These are phyloP conservation scores for Lasioglossum calceatum DNA, from an alignment of 2,888 invertebrate genomes.

Conservation along the genomic window DNA sequence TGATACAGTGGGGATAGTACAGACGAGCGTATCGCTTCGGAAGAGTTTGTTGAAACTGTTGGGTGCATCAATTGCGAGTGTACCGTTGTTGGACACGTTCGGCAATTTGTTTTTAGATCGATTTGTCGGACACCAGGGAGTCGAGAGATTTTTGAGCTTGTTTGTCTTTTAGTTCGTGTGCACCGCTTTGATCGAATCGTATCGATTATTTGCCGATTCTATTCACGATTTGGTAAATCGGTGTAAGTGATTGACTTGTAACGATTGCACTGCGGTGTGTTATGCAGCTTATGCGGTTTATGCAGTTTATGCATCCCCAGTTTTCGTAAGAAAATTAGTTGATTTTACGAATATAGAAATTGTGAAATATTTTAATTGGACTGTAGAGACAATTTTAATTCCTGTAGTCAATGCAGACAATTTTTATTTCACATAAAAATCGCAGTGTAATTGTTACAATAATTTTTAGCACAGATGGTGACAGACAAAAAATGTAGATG, in stretches of 20 bases:
- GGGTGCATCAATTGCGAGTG: not conserved
- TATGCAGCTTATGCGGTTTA: not conserved
- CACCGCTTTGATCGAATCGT: not conserved
- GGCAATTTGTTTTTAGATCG: not conserved
- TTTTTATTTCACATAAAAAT: too few relatives aligned
- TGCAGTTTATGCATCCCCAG: not conserved
- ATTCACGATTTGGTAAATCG: not conserved
- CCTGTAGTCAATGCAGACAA: too few relatives aligned
- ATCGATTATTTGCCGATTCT: not conserved
- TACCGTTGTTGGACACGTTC: not conserved
- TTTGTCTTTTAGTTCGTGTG: not conserved
- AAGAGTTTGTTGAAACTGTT: not conserved
- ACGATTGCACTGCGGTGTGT: not conserved
- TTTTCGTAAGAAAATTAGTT: not conserved
- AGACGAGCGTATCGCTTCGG: not conserved
- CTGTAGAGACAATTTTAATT: too few relatives aligned
- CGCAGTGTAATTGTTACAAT: too few relatives aligned
- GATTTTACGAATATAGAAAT: too few relatives aligned
- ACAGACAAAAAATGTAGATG: not conserved
- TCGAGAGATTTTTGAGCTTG: not conserved
- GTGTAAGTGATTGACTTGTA: not conserved
- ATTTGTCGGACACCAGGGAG: not conserved
- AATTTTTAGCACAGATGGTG: too few relatives aligned
- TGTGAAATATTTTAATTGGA: too few relatives aligned
- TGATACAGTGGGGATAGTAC: not conserved